A percentile compares a stretch with the other conserved stretches of the same genome.
These are phyloP conservation scores for Hapalemur alaotrensis DNA, from an alignment of 2,797 vertebrate genomes.

Conservation along the genomic window DNA sequence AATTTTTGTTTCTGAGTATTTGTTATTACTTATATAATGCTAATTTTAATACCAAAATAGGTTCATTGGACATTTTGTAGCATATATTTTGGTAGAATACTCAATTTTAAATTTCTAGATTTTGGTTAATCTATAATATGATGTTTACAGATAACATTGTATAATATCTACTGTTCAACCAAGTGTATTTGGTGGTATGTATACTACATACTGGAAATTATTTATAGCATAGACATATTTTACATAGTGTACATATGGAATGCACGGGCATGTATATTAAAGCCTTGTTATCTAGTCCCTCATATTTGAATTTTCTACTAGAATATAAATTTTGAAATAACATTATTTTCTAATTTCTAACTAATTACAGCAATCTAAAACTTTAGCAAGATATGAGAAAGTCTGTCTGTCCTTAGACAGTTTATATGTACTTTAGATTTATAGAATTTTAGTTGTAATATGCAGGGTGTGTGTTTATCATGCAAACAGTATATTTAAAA, in stretches of 20 bases:
- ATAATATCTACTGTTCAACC: neutral
- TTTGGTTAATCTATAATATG: neutral
- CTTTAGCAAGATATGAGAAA: neutral
- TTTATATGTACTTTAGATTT: neutral
- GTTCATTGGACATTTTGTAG: neutral
- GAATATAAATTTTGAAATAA: neutral
- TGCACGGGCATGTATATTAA: neutral
- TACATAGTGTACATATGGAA: neutral
- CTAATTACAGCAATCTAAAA: neutral
- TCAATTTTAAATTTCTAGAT: conserved; percentile 19
- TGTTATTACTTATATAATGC: conserved; percentile 10
- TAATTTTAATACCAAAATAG: conserved; percentile 18
- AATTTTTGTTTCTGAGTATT: conserved; percentile 45
- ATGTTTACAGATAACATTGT: neutral
- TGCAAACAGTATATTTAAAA: neutral
- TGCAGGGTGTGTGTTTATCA: neutral
- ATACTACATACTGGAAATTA: neutral
- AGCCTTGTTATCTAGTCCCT: neutral
- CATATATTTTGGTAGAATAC: neutral
- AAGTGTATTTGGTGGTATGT: neutral
- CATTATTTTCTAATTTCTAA: neutral
- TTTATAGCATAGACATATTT: neutral
- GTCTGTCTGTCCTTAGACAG: neutral
- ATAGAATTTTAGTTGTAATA: neutral
- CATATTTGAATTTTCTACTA: neutral